phyloP scores from a whole-genome alignment of 2,113 vertebrate genomes.

The Silurus meridionalis region DNA sequence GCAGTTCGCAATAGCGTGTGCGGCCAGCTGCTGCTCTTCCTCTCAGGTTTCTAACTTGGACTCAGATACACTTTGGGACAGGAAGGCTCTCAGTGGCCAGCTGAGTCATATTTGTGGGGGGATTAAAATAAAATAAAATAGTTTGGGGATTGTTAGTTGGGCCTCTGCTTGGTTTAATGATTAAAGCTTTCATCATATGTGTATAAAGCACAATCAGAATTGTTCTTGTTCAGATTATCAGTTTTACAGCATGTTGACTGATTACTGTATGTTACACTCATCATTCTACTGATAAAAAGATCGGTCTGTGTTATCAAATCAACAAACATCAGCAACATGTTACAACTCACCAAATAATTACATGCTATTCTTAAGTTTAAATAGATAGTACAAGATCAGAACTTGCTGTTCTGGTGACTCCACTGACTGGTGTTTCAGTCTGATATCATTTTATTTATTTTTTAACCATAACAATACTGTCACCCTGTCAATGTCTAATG shows the following conservation, averaged over 20 bases:
- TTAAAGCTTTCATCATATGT: neutral
- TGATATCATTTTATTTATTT: neutral
- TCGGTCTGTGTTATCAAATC: neutral
- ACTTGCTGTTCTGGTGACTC: neutral
- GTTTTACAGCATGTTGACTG: neutral
- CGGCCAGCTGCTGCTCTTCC: constrained; percentile 45
- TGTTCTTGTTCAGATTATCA: neutral
- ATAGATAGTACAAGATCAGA: neutral
- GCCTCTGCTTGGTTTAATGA: neutral
- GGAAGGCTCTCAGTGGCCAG: neutral
- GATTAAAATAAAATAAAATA: no score
- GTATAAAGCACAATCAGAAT: neutral
- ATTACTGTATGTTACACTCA: neutral
- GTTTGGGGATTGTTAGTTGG: no score
- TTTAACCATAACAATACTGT: neutral
- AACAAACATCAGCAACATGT: neutral
- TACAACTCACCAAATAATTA: neutral
- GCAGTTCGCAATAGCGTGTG: constrained; percentile 45
- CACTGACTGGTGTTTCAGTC: neutral
- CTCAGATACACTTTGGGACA: constrained; percentile 31
- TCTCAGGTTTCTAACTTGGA: constrained; percentile 43
- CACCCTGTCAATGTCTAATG: neutral
- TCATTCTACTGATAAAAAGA: neutral
- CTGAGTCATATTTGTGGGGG: neutral
- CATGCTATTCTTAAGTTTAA: neutral